A percentile compares a stretch with the other conserved stretches of the same genome.
These are phyloP conservation scores for Phainopepla nitens DNA, from an alignment of 2,113 vertebrate species.

Conservation along the genomic window DNA sequence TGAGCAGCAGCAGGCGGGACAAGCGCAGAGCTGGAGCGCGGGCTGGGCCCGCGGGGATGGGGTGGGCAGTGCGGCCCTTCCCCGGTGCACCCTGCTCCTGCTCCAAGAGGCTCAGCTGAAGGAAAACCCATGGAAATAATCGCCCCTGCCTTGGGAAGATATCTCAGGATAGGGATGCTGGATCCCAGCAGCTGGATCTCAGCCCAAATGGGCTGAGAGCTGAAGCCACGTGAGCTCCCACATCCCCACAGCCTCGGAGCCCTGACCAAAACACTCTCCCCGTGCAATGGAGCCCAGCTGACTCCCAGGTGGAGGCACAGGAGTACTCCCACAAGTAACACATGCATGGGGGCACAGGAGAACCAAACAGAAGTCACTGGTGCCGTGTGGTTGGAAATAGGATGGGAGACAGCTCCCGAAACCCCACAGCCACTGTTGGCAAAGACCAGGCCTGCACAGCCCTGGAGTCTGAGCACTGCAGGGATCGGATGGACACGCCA, in stretches of 20 bases:
- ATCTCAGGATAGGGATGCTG: background rate
- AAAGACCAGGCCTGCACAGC: background rate
- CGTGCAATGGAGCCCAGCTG: accelerated
- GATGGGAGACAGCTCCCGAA: background rate
- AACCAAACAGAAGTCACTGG: background rate
- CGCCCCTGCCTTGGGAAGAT: accelerated
- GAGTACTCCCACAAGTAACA: background rate
- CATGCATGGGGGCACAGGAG: accelerated
- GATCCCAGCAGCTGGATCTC: background rate
- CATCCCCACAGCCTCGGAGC: background rate
- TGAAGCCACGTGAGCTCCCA: accelerated
- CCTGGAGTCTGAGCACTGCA: accelerated
- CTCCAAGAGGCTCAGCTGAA: background rate
- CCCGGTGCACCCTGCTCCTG: background rate
- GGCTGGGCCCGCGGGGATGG: accelerated
- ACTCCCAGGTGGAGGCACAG: accelerated
- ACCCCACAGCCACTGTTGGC: background rate
- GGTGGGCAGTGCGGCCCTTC: background rate
- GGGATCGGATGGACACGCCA: accelerated
- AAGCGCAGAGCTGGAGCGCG: background rate
- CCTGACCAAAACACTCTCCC: accelerated
- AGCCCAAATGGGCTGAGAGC: background rate
- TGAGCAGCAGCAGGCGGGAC: background rate
- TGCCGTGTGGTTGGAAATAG: accelerated
- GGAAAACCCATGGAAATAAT: background rate